These are phyloP conservation scores for Zaprionus capensis DNA, from an alignment of 1,140 invertebrate genomes.

Conservation along the genomic window DNA sequence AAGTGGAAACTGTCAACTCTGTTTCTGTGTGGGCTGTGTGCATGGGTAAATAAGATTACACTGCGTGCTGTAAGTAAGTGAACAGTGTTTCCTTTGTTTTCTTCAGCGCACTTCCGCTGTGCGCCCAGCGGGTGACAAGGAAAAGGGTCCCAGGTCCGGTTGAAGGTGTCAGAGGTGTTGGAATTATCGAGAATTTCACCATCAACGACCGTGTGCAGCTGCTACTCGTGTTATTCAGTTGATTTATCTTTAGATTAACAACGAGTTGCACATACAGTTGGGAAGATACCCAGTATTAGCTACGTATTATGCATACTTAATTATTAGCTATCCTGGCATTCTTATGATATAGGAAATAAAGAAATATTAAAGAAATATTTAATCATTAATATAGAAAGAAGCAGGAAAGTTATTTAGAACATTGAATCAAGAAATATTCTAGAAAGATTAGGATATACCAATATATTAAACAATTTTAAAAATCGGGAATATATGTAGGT, in stretches of 20 bases:
- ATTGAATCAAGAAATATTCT: too few relatives aligned
- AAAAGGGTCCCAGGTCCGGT: conserved; percentile 21
- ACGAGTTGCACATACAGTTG: not conserved
- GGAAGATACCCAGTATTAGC: not conserved
- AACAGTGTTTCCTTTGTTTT: conserved; percentile 27
- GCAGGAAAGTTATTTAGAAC: too few relatives aligned
- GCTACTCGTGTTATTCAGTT: conserved; percentile 9
- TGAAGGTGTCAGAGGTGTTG: conserved; percentile 55
- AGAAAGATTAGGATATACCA: too few relatives aligned
- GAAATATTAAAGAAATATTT: too few relatives aligned
- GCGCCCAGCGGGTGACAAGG: conserved; percentile 31
- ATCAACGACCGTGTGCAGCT: conserved; percentile 37
- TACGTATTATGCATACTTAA: conserved; percentile 13
- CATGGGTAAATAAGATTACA: conserved; percentile 60
- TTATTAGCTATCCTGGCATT: not conserved
- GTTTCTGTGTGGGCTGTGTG: conserved; percentile 47
- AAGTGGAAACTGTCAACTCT: conserved; percentile 53
- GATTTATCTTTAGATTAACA: not conserved
- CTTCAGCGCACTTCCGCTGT: conserved; percentile 52
- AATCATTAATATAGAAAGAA: not conserved
- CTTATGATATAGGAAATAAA: not conserved
- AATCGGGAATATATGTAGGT: too few relatives aligned
- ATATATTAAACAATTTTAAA: too few relatives aligned
- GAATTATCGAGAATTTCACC: conserved; percentile 26
- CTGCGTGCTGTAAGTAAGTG: conserved; percentile 43